Evolutionary conservation across 2,888 invertebrate genomes (phyloP), one percentile per base, ranked within the genome.

Genomic region (Eristalis arbustorum): DNA sequence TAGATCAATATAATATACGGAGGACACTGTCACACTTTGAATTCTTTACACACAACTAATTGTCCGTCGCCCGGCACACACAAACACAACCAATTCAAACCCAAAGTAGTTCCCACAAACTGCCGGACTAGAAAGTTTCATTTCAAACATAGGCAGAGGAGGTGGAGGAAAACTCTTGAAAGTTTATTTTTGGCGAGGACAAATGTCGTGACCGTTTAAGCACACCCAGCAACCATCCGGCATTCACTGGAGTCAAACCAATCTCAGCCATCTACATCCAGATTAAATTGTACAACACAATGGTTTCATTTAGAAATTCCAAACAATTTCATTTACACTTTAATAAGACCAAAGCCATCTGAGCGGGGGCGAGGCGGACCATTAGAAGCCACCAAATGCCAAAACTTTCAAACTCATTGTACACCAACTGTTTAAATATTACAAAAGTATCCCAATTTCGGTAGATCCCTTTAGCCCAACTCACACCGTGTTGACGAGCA

Each of bases 351-450:
- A 69, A 67, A 40, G 37, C 23, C 49, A 49, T 10, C n/a, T 11
- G 22, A 49, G 31, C 37, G 69, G 69, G 63, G n/a, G n/a, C n/a
- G n/a, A n/a, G n/a, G n/a, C n/a, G n/a, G 61, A 72, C 71, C 76
- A 81, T 83, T 72, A 87, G 78, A 79, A 87, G 75, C 87, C 78
- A 87, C 83, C 57, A 83, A 83, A 83, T 83, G 82, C 71, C 75
- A 56, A 83, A 87, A 87, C 83, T 87, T 87, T 87, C 68, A 75
- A 87, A 87, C 87, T 83, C 87, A 83, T 87, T 87, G 79, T 79
- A 83, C 78, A 74, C 83, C 83, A 87, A 87, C 78, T 79, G 83
- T 83, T 87, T 79, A 79, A 87, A 87, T 79, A 87, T 87, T 83
- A 73, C 75, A 83, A 75, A 83, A 87, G 87, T 79, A 83, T 75